These are phyloP conservation scores for Microplitis demolitor DNA, from an alignment of 1,140 invertebrate species.

Conservation along the genomic window DNA sequence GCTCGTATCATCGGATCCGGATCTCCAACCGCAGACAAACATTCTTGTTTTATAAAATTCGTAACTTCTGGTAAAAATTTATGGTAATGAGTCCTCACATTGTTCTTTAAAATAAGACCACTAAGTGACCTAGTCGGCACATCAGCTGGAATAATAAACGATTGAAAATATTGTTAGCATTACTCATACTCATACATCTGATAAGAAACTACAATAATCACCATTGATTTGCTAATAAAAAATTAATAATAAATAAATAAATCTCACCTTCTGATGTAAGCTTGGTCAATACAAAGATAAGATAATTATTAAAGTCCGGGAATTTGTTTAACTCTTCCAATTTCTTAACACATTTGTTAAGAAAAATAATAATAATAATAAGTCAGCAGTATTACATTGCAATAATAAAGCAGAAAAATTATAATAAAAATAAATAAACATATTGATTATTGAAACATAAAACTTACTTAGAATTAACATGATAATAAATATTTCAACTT, in stretches of 20 bases:
- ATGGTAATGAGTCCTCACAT: conserved; percentile 93
- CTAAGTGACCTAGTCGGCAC: conserved; percentile 95
- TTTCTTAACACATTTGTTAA: conserved; percentile 77
- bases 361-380: conserved; percentile 48
- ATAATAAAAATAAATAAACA: background rate
- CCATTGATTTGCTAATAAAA: too few species aligned
- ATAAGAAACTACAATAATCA: background rate
- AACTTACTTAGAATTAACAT: too few species aligned
- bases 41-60: conserved; percentile 92
- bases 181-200: background rate
- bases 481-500: too few species aligned
- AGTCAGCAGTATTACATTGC: background rate
- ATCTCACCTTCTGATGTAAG: conserved; percentile 81
- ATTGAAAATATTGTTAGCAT: background rate
- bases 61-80: conserved; percentile 90
- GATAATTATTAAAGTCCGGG: conserved; percentile 98
- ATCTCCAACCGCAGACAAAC: conserved; percentile 92
- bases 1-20: conserved; percentile 92
- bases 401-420: background rate
- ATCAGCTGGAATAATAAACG: conserved; percentile 65
- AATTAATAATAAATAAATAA: conserved; percentile 17
- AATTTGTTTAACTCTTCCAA: conserved; percentile 97
- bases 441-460: too few species aligned
- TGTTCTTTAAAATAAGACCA: conserved; percentile 98
- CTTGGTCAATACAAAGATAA: conserved; percentile 98